Evolutionary conservation across 2,797 vertebrate species (phyloP).

Genomic region (Gymnocypris eckloni): DNA sequence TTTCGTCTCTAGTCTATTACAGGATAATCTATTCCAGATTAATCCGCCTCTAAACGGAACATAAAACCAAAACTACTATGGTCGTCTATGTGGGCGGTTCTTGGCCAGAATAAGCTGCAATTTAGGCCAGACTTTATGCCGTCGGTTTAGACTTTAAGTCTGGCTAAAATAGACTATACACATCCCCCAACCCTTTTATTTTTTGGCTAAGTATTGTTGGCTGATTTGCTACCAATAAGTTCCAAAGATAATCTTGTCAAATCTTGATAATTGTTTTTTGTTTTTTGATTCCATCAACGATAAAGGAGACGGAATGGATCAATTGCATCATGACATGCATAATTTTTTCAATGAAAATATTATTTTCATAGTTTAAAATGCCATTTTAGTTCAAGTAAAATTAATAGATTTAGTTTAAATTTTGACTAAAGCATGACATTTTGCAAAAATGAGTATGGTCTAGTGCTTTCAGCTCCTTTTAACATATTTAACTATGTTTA

Average conservation of each 20-base stretch:
- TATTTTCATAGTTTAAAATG: background rate
- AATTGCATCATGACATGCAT: background rate
- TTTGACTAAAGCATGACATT: background rate
- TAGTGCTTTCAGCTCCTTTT: background rate
- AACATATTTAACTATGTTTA: background rate
- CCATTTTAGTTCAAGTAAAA: background rate
- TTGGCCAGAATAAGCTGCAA: slow-evolving; percentile 34
- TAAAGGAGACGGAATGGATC: background rate
- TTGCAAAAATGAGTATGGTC: background rate
- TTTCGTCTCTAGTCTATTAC: background rate
- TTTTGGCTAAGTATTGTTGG: slow-evolving; percentile 18
- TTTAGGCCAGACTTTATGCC: slow-evolving; percentile 29
- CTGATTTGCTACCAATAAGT: background rate
- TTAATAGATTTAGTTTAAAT: background rate
- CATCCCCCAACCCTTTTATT: slow-evolving; percentile 11
- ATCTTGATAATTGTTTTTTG: background rate
- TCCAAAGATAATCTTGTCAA: background rate
- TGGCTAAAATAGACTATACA: background rate
- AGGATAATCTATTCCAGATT: slow-evolving; percentile 28
- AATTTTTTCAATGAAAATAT: background rate
- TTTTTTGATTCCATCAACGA: too few relatives aligned
- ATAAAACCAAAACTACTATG: slow-evolving; percentile 36
- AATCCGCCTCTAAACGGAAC: slow-evolving; percentile 17
- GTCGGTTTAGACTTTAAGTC: slow-evolving; percentile 11
- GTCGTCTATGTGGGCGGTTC: slow-evolving; percentile 25